A percentile compares a stretch with the other conserved stretches of the same genome.
phyloP scores from a whole-genome alignment of 2,113 vertebrate genomes.

The Bos javanicus region DNA sequence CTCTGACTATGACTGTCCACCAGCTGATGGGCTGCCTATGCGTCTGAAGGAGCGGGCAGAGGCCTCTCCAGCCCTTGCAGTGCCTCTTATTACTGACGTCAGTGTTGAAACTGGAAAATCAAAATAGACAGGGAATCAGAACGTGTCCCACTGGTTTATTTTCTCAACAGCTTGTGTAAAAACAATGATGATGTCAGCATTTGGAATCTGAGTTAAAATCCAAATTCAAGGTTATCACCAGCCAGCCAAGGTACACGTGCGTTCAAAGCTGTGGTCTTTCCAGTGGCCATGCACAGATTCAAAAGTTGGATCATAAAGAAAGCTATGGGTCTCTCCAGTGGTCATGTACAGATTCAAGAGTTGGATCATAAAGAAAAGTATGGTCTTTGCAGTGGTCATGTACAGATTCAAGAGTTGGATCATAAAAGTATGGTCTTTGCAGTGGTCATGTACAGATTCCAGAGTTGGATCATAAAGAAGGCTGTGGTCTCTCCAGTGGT shows the following conservation, averaged over 20 bases:
- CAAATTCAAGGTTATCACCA: neutral
- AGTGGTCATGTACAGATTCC: neutral
- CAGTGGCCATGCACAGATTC: neutral
- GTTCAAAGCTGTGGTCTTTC: neutral
- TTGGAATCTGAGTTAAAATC: neutral
- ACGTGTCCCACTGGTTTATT: neutral
- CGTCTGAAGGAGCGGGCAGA: neutral
- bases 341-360: too few relatives aligned
- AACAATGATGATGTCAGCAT: neutral
- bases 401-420: too few relatives aligned
- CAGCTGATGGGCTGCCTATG: neutral
- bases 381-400: too few relatives aligned
- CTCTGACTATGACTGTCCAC: accelerated
- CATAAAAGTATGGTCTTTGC: neutral
- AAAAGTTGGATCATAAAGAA: neutral
- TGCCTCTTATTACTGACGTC: neutral
- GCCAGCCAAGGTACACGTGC: neutral
- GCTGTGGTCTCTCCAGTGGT: too few relatives aligned
- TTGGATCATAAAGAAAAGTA: neutral
- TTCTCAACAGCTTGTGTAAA: neutral
- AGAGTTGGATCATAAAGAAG: neutral
- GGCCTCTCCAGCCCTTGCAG: neutral
- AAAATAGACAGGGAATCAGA: neutral
- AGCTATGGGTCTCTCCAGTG: too few relatives aligned
- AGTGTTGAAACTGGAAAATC: neutral